Base-by-base conservation (phyloP, 1,140 invertebrate genomes). In the Epicauta chinensis region DNA sequence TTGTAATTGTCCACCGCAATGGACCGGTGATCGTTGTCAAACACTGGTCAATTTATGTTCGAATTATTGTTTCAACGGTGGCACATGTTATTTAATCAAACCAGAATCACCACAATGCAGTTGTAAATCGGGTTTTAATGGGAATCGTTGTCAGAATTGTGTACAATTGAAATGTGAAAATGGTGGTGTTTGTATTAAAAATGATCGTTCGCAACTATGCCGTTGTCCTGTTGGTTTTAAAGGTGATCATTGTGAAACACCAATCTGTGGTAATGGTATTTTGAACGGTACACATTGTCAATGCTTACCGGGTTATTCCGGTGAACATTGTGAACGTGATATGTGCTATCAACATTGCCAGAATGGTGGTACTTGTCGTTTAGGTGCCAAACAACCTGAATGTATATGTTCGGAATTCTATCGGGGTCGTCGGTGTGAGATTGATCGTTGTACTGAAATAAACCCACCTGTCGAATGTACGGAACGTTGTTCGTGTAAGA, bases 11-110 rank as follows among this genome's bases (percentile, higher is more conserved):
- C 76, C 73, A 13, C 66, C 76, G 3, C 75, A 80, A 12, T 87
- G 80, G 77, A 77, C 77, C 1, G 86, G 86, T 3, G 72, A 77
- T 31, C 70, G 79, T 2, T 88, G 86, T 67, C 82, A 87, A 66
- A 75, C 65, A 12, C 74, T 73, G 1, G 68, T 77, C 10, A 66
- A 73, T 2, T 65, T 73, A 31, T 80, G 79, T 58, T 66, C 74
- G n/a, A 64, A 65, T 14, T 76, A 76, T 56, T 77, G 78, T 56
- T 61, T 71, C n/a, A 83, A 84, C 62, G 72, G 73, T 10, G 82
- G 81, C 2, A 76, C 67, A 4, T 85, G 82, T 66, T 48, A 59
- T 23, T 56, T 53, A 32, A 45, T 50, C 30, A 47, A 51, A 43
- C 62, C 62, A 1, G 72, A 72, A 7, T 62, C 64, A 4, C 71